Percentiles rank a stretch among this genome's conserved stretches.
phyloP scores from a whole-genome alignment of 2,888 invertebrate species.

The Campoplex nolae region DNA sequence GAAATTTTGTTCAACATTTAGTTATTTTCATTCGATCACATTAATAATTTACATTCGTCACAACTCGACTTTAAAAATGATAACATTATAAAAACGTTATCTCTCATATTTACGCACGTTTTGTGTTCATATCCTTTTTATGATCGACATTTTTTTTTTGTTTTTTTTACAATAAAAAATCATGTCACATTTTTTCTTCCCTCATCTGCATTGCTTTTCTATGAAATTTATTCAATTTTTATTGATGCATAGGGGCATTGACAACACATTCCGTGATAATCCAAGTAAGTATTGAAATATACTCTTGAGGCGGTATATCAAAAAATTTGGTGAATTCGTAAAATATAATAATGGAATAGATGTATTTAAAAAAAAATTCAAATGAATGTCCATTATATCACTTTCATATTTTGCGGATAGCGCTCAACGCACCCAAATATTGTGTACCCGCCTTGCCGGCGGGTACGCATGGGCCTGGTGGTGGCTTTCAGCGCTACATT shows the following conservation, averaged over 20 bases:
- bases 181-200: neutral
- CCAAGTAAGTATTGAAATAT: constrained; percentile 21
- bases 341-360: neutral
- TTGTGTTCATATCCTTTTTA: neutral
- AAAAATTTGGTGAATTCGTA: neutral
- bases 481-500: no score
- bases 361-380: neutral
- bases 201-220: neutral
- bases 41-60: neutral
- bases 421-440: no score
- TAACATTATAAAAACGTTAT: neutral
- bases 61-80: neutral
- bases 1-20: neutral
- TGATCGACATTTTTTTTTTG: neutral
- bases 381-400: neutral
- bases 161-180: neutral
- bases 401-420: no score
- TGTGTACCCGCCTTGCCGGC: no score
- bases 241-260: neutral
- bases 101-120: neutral
- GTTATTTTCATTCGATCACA: neutral
- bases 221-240: neutral
- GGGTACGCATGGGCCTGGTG: no score
- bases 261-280: neutral
- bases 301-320: neutral